Evolutionary conservation across 1,140 invertebrate genomes (phyloP).

Genomic region (Pachypsylla venusta): DNA sequence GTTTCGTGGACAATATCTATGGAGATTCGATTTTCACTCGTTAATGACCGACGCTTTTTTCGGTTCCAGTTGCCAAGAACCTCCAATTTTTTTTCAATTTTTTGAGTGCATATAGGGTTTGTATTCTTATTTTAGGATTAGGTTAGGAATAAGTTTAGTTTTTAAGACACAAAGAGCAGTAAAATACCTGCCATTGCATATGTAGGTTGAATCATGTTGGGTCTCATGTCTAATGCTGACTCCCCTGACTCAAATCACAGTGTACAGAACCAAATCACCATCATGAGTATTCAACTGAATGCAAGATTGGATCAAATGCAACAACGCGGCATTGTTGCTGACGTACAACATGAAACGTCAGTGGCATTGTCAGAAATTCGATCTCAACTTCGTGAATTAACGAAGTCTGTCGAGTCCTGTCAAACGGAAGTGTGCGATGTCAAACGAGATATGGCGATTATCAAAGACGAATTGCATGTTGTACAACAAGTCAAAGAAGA

Average conservation of each 20-base stretch:
- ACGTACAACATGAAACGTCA: slow-evolving; percentile 68
- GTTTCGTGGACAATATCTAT: too few relatives aligned
- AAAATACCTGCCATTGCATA: too few relatives aligned
- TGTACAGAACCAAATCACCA: slow-evolving; percentile 89
- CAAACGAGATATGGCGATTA: slow-evolving; percentile 82
- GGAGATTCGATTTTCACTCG: too few relatives aligned
- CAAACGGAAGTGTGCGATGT: slow-evolving; percentile 63
- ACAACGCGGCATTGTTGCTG: slow-evolving; percentile 36
- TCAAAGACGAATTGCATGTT: slow-evolving; percentile 81
- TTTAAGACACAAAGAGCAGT: too few relatives aligned
- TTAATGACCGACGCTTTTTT: too few relatives aligned
- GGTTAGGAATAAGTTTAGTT: too few relatives aligned
- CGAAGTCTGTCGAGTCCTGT: slow-evolving; percentile 82
- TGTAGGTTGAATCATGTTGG: too few relatives aligned
- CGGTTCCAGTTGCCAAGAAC: too few relatives aligned
- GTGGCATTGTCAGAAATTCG: slow-evolving; percentile 79
- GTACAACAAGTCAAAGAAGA: slow-evolving; percentile 87
- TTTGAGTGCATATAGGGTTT: too few relatives aligned
- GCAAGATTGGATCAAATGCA: slow-evolving; percentile 82
- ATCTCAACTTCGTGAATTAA: slow-evolving; percentile 76
- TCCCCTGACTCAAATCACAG: slow-evolving; percentile 33
- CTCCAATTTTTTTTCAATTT: too few relatives aligned
- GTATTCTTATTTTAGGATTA: too few relatives aligned
- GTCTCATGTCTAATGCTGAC: too few relatives aligned
- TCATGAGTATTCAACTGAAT: slow-evolving; percentile 88